Conservation (phyloP, 2,888 invertebrate genomes). For the Cynaeus angustus region DNA sequence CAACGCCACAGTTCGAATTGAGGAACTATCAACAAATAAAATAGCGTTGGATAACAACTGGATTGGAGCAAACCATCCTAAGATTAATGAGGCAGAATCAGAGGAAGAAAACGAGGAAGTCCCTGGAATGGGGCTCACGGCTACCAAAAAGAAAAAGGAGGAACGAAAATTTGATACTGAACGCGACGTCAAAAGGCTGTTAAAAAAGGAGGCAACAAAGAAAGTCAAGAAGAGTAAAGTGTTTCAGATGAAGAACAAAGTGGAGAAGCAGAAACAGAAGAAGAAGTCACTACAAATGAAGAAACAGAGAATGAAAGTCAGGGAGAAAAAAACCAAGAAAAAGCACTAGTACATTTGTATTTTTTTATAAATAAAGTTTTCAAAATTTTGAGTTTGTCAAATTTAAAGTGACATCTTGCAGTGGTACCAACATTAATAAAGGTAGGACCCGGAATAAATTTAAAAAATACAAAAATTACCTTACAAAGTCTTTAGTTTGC, state of each 20-base stretch:
- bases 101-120: constrained; percentile 66
- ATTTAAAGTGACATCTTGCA: no score
- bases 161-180: constrained; percentile 72
- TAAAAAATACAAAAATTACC: no score
- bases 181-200: constrained; percentile 81
- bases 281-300: constrained; percentile 76
- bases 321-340: constrained; percentile 61
- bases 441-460: no score
- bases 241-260: constrained; percentile 82
- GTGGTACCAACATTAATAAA: no score
- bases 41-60: constrained; percentile 82
- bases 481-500: no score
- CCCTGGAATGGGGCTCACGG: constrained; percentile 73
- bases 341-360: background rate
- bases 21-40: constrained; percentile 82
- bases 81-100: constrained; percentile 58
- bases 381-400: background rate
- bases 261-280: constrained; percentile 81
- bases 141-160: constrained; percentile 61
- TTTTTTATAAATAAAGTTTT: constrained; percentile 9
- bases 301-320: constrained; percentile 67
- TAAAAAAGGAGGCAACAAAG: constrained; percentile 82
- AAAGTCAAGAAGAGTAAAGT: constrained; percentile 85
- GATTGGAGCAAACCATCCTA: constrained; percentile 81
- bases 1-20: constrained; percentile 85